A percentile compares a stretch with the other conserved stretches of the same genome.
phyloP scores from a whole-genome alignment of 2,888 invertebrate genomes.

The Agriopis leucophaearia region DNA sequence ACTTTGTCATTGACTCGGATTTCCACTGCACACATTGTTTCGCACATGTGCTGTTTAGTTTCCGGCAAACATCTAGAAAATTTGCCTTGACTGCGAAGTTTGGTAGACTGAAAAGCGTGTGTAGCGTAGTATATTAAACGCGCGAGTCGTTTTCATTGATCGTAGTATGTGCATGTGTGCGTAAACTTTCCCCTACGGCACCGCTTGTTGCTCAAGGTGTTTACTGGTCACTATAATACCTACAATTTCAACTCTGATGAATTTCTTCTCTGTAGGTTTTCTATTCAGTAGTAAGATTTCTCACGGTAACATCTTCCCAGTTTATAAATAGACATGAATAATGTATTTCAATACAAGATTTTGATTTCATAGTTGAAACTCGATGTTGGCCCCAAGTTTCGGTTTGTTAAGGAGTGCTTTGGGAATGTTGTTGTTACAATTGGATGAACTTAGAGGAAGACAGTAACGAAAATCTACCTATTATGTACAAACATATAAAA shows the following conservation, averaged over 20 bases:
- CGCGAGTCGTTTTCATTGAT: no score
- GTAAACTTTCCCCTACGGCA: background rate
- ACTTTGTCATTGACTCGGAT: no score
- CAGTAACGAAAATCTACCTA: background rate
- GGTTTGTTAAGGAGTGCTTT: conserved; percentile 30
- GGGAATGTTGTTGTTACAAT: background rate
- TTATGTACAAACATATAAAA: no score
- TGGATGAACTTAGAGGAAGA: background rate
- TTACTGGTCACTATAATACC: no score
- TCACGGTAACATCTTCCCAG: conserved; percentile 39
- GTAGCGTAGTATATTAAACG: no score
- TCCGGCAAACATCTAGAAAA: no score
- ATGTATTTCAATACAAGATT: conserved; percentile 45
- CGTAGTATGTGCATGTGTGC: background rate
- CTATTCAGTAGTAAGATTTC: conserved; percentile 39
- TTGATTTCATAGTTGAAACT: conserved; percentile 47
- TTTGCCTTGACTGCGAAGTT: no score
- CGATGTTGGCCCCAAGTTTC: conserved; percentile 39
- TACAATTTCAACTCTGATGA: background rate
- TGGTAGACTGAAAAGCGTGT: no score
- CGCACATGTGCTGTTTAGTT: no score
- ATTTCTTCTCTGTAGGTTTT: background rate
- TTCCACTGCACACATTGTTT: no score
- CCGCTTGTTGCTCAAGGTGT: no score
- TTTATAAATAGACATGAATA: conserved; percentile 47